These are phyloP conservation scores for Psittacula derbiana DNA, from an alignment of 2,797 vertebrate genomes.

Conservation along the genomic window DNA sequence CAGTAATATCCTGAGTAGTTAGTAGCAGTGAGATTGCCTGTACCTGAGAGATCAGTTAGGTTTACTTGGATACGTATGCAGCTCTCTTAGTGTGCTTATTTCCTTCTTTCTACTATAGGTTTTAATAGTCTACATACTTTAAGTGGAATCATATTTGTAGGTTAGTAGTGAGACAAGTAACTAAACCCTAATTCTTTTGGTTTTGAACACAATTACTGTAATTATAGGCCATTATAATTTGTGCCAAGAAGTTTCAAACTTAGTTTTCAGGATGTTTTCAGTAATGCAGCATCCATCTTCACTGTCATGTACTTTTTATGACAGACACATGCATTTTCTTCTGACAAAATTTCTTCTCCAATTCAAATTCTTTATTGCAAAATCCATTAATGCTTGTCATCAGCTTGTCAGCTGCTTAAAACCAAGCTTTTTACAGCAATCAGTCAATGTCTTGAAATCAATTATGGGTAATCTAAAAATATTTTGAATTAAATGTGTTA, in stretches of 20 bases:
- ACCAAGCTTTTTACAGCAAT: slow-evolving; percentile 26
- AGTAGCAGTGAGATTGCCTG: neutral
- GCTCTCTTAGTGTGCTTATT: neutral
- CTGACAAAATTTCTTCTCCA: slow-evolving; percentile 1
- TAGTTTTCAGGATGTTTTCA: neutral
- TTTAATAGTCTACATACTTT: neutral
- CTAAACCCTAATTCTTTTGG: neutral
- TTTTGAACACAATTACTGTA: neutral
- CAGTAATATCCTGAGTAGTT: neutral
- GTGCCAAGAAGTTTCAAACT: neutral
- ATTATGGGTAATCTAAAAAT: slow-evolving; percentile 37
- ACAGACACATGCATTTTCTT: neutral
- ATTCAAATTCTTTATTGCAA: slow-evolving; percentile 11
- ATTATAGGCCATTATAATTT: neutral
- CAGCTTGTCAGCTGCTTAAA: slow-evolving; percentile 50
- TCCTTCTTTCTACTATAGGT: neutral
- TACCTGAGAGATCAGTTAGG: neutral
- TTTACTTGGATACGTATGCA: neutral
- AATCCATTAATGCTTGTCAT: slow-evolving; percentile 60
- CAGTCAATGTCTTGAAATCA: slow-evolving; percentile 53
- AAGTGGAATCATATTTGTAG: neutral
- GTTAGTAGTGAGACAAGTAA: neutral
- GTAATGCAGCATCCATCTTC: neutral
- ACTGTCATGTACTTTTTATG: neutral
- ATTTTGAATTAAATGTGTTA: slow-evolving; percentile 34